Evolutionary conservation across 2,113 vertebrate genomes (phyloP), one percentile per base, ranked within the genome.

Genomic region (Phainopepla nitens): DNA sequence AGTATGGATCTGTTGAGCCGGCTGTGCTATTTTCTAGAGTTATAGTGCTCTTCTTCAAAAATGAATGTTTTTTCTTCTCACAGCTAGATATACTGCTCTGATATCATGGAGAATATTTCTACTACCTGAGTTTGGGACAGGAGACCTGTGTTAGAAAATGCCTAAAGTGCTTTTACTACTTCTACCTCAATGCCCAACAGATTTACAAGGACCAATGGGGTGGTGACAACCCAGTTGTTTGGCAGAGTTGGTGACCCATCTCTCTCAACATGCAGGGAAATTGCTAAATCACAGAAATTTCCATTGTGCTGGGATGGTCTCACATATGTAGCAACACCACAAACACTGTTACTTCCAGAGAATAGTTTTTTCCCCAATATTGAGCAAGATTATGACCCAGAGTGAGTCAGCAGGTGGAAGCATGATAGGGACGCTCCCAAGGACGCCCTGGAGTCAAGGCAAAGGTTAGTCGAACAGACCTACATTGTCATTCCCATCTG

Each of bases 381-480:
- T 81, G 62, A 93, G 79, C 23, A 66, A 89, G 70, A 76, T 80
- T 77, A 51, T 60, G 45, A 58, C 50, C 66, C 62, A 47, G 71
- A 33, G n/a, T 51, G 75, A 94, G 36, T 83, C 87, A 96, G 64
- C 44, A 66, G 21, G 2, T 57, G 42, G 47, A 91, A 57, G 28
- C 7, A 45, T 78, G 65, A 62, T 17, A 49, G 22, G 68, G 69
- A 87, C 73, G 33, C 86, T 97, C 95, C 90, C 97, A 97, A 98
- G 96, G 94, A 97, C 92, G 4, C 57, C 76, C 72, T 22, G 27
- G 81, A 96, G 78, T 76, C 83, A 64, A 94, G 90, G 88, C 70
- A 94, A 97, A 97, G 96, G 82, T 96, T 80, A 29, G 65, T 80
- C 87, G 88, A 94, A 96, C n/a, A 95, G 87, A 78, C 53, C 36